Evolutionary conservation across 2,797 vertebrate species (phyloP), one percentile per base, ranked within the genome.

Genomic region (Manis pentadactyla): DNA sequence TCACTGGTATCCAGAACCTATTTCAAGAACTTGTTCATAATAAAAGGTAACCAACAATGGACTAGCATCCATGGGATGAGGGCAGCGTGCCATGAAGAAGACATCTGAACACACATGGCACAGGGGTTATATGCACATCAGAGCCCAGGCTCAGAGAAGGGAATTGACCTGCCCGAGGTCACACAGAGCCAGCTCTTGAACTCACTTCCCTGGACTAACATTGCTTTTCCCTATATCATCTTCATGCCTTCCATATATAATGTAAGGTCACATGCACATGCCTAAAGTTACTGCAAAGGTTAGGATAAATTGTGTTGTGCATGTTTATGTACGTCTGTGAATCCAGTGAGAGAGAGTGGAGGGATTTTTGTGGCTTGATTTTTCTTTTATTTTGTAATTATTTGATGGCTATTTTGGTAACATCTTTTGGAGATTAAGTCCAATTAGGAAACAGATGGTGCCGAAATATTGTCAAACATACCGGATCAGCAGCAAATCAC

Each of bases 371-470:
- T 55, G n/a, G 34, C 66, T 90, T 68, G n/a, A 25, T 64, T 83
- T 86, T 46, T 82, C 9, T 46, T 51, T 18, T 19, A 0, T 7
- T 51, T 74, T 85, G 14, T 82, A 90, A 95, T 95, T 97, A 95
- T 96, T 97, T 95, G 78, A 95, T 98, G 97, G 97, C 95, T 97
- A 98, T 98, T 98, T 98, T 97, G 96, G 94, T 97, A 98, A 95
- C 98, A 99, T 98, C 97, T 99, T 98, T 98, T 98, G 69, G 97
- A 98, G 96, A 98, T 98, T 98, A 98, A 95, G 97, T 98, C 98
- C 98, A 98, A 98, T 99, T 98, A 98, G 96, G 95, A 98, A 98
- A 97, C 98, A 99, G 98, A 98, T 98, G 98, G 98, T 87, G 97
- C 94, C 17, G 37, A 97, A 98, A 98, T 98, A 98, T 97, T 68